Percentiles rank a stretch among this genome's conserved stretches.
phyloP scores from a whole-genome alignment of 2,797 vertebrate species.

The Spea hammondii region DNA sequence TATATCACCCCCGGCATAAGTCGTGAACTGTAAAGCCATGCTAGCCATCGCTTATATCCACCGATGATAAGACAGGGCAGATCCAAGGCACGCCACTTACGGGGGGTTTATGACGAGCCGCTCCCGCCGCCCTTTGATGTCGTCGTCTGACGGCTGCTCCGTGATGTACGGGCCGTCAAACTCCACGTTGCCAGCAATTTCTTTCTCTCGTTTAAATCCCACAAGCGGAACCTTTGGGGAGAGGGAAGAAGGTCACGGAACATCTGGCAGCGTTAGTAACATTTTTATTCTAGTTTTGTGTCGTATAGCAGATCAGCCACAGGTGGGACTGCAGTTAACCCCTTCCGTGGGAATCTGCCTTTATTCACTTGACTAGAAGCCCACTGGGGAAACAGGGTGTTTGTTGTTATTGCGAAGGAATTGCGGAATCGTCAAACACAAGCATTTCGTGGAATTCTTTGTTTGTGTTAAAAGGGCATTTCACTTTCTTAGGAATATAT shows the following conservation, averaged over 20 bases:
- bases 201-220: constrained; percentile 97
- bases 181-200: constrained; percentile 95
- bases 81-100: constrained; percentile 68
- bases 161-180: constrained; percentile 98
- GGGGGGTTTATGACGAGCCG: constrained; percentile 95
- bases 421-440: too few relatives aligned
- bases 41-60: too few relatives aligned
- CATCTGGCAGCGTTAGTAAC: constrained; percentile 10
- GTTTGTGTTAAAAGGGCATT: too few relatives aligned
- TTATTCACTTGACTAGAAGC: too few relatives aligned
- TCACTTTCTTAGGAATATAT: too few relatives aligned
- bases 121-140: constrained; percentile 99
- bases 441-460: too few relatives aligned
- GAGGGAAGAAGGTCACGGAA: constrained; percentile 25
- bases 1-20: too few relatives aligned
- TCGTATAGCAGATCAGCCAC: background rate
- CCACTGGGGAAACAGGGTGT: too few relatives aligned
- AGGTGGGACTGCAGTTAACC: background rate
- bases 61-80: background rate
- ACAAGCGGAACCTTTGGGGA: constrained; percentile 86
- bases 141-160: constrained; percentile 95
- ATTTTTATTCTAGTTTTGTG: background rate
- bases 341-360: too few relatives aligned
- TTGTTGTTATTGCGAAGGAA: too few relatives aligned
- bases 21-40: too few relatives aligned